Conservation (phyloP, 2,797 vertebrate genomes). For the Cygnus olor region DNA sequence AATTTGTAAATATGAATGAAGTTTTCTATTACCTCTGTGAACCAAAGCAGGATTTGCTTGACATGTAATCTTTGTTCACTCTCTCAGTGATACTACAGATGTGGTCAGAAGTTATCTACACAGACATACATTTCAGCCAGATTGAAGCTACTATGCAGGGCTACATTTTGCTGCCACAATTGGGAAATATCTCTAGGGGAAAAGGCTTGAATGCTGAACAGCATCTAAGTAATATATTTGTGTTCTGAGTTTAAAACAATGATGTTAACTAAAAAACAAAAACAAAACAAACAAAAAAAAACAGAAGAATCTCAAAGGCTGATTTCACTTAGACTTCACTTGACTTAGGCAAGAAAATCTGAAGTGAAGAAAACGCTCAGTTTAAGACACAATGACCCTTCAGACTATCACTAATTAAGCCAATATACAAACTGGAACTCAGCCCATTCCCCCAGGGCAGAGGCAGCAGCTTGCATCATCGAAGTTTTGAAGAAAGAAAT, state of each 20-base stretch:
- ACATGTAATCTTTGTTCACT: background rate
- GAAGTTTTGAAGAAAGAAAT: background rate
- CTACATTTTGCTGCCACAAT: background rate
- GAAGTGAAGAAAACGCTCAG: background rate
- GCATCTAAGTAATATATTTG: background rate
- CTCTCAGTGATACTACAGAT: background rate
- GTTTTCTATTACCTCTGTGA: background rate
- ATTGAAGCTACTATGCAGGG: background rate
- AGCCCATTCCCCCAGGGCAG: background rate
- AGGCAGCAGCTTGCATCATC: background rate
- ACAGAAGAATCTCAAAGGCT: background rate
- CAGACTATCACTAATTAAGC: constrained; percentile 50
- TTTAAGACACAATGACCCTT: background rate
- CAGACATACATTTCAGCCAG: background rate
- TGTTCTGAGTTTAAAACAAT: background rate
- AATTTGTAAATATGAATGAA: background rate
- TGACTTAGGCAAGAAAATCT: background rate
- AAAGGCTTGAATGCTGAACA: background rate
- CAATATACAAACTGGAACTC: constrained; percentile 30
- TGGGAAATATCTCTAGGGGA: background rate
- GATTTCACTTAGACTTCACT: background rate
- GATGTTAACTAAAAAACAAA: background rate
- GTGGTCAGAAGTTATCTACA: background rate
- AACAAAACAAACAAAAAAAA: background rate
- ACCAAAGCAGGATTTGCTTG: background rate